These are phyloP conservation scores for Apogon hyalosoma DNA, from an alignment of 2,797 vertebrate species.

Conservation along the genomic window DNA sequence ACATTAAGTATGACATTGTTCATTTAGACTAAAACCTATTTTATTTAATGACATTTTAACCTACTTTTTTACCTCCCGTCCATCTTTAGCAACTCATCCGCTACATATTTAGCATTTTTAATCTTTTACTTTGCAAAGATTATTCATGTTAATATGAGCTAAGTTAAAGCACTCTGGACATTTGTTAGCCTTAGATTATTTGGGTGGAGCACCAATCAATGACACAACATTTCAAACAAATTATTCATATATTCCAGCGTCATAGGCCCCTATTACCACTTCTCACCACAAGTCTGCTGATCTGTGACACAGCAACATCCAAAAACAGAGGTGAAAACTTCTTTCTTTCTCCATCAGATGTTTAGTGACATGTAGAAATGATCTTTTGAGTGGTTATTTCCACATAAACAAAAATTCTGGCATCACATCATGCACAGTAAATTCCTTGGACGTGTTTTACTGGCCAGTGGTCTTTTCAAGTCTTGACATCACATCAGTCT, in stretches of 20 bases:
- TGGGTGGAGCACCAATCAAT: background rate
- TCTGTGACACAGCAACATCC: slow-evolving; percentile 7
- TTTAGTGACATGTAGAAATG: background rate
- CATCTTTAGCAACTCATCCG: too few relatives aligned
- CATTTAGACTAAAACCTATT: too few relatives aligned
- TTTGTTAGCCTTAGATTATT: background rate
- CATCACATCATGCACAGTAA: background rate
- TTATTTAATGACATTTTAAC: too few relatives aligned
- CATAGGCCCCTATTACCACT: background rate
- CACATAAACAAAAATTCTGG: background rate
- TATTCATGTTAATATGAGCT: background rate
- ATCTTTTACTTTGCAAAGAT: background rate
- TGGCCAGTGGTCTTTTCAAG: too few relatives aligned
- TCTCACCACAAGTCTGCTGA: slow-evolving; percentile 6
- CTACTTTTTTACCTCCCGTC: too few relatives aligned
- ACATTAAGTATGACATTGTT: too few relatives aligned
- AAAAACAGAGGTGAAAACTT: slow-evolving; percentile 22
- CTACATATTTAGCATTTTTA: background rate
- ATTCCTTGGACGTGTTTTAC: background rate
- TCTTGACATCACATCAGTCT: background rate
- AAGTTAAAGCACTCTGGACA: background rate
- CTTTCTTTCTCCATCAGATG: background rate
- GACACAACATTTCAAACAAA: background rate
- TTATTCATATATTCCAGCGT: background rate
- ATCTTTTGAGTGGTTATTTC: background rate